These are phyloP conservation scores for Macrostomum cliftonense DNA, from an alignment of 2,888 invertebrate genomes.

Conservation along the genomic window DNA sequence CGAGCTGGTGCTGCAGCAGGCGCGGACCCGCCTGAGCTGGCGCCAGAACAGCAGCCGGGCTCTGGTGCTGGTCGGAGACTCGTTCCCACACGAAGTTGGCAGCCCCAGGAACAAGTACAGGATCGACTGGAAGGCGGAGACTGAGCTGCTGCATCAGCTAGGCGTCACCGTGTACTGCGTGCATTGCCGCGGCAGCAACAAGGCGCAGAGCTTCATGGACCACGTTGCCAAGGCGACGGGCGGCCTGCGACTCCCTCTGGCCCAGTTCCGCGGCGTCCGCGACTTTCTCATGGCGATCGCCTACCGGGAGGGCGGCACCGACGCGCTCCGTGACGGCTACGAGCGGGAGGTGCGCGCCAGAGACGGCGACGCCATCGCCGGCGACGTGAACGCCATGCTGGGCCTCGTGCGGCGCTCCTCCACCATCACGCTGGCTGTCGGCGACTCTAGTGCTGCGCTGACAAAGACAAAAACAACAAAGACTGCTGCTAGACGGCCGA, in stretches of 20 bases:
- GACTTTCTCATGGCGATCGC: conserved; percentile 29
- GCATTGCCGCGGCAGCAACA: not conserved
- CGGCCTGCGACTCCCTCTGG: conserved; percentile 23
- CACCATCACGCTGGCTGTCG: conserved; percentile 19
- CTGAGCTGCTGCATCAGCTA: conserved; percentile 17
- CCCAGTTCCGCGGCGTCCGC: conserved; percentile 21
- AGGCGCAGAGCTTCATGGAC: conserved; percentile 17
- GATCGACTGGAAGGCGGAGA: conserved; percentile 23
- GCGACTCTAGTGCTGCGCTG: conserved; percentile 15
- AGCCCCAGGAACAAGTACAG: conserved; percentile 18
- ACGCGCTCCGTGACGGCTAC: conserved; percentile 19
- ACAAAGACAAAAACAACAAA: no score
- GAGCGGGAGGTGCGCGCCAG: conserved; percentile 18
- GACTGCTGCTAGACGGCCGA: not conserved
- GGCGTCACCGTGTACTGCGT: no score
- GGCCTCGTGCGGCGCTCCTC: not conserved
- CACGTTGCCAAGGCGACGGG: conserved; percentile 18
- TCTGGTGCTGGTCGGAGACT: conserved; percentile 28
- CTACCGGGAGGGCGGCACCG: conserved; percentile 23
- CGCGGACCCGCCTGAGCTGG: conserved; percentile 11
- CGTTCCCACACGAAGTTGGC: conserved; percentile 21
- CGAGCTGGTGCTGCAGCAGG: conserved; percentile 23
- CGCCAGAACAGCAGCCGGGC: conserved; percentile 21
- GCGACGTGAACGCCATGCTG: not conserved
- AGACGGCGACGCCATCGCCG: not conserved